Evolutionary conservation across 35 echinoderm and acorn worm species (phyloP), one percentile per base, ranked within the genome.

Genomic region (Patiria miniata): DNA sequence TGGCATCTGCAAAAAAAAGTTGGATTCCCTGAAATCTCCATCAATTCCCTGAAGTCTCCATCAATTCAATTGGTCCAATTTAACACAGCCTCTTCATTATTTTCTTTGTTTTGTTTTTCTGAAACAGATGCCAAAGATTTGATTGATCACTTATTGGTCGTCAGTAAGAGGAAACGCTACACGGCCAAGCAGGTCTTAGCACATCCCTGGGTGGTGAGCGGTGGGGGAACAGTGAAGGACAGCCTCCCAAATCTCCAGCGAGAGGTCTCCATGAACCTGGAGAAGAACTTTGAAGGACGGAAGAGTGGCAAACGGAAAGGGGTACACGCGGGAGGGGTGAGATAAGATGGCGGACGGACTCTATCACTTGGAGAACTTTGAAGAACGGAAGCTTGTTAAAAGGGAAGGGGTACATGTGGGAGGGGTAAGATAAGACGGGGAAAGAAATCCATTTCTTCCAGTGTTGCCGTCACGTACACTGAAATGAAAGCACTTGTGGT

Each of bases 181-280:
- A 99, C 77, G 2, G 92, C 96, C 0, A 36, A 86, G 17, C 89
- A 95, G 77, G 90, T 99, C 12, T 61, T 99, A 2, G 50, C 91
- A 33, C 96, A 99, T 59, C 89, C 92, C 3, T 99, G 96, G 96
- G 87, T 99, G 18, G 39, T 61, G 12, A 90, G 81, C 42, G 65
- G 79, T 57, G 87, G 89, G 36, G 80, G 78, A 34, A 29, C 87
- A 39, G 56, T 83, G 9, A 89, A 87, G 36, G 80, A 94, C 36
- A 37, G 37, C 17, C 38, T 79, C 28, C 90, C 90, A 19, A 99
- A 99, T 40, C 89, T 99, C 22, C 96, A 99, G 83, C 76, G 96
- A 6, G 96, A 99, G 61, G 93, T 99, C 2, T 95, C 96, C 1
- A 94, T 99, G 82, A 99, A 99, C 69, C 83, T 99, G 3, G 96